These are phyloP conservation scores for honey bee (Apis mellifera) DNA, from an alignment of 1,140 invertebrate genomes.

Conservation along the genomic window Amel_HAv3.1 CM009935.2:5190001-5190500, in stretches of 20 bases:
- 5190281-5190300: too few species aligned
- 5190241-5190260: too few species aligned
- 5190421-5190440: too few species aligned
- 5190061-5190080: background rate
- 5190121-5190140: background rate
- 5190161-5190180: background rate
- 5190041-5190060: too few species aligned
- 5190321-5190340: too few species aligned
- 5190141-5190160: background rate
- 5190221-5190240: background rate
- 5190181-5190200: background rate
- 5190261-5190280: too few species aligned
- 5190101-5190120: slow-evolving; percentile 21
- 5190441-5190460: slow-evolving; percentile 79
- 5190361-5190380: too few species aligned
- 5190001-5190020: slow-evolving; percentile 17
- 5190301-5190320: too few species aligned
- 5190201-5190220: background rate
- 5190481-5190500: slow-evolving; percentile 91
- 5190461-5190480: slow-evolving; percentile 85
- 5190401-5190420: too few species aligned
- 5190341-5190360: too few species aligned
- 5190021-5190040: slow-evolving; percentile 48
- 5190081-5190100: background rate
- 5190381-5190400: too few species aligned